Evolutionary conservation across 1,140 invertebrate species (phyloP).

Genomic region (Teleopsis dalmanni): DNA sequence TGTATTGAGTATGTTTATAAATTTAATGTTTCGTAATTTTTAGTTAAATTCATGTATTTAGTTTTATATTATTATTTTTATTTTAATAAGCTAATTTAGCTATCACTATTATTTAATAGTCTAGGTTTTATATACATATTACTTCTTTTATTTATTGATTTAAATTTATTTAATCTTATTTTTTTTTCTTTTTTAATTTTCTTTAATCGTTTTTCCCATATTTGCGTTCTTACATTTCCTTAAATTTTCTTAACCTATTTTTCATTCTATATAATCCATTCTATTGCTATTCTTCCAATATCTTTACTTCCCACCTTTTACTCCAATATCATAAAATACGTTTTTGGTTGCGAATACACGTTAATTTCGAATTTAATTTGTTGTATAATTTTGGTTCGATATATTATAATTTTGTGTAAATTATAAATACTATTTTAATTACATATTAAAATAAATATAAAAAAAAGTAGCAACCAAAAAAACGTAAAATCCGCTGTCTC

Average conservation of each 20-base stretch:
- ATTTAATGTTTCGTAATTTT: too few relatives aligned
- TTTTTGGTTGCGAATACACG: constrained; percentile 11
- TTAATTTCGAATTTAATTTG: too few relatives aligned
- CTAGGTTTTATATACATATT: too few relatives aligned
- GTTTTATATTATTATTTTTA: too few relatives aligned
- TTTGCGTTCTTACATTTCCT: too few relatives aligned
- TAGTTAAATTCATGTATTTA: too few relatives aligned
- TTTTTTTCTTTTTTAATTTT: constrained; percentile 4
- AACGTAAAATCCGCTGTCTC: constrained; percentile 84
- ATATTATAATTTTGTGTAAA: background rate
- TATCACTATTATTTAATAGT: too few relatives aligned
- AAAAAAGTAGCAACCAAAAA: constrained; percentile 61
- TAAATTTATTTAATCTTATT: constrained; percentile 10
- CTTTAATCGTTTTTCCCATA: background rate
- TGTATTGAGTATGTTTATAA: too few relatives aligned
- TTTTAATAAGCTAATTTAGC: too few relatives aligned
- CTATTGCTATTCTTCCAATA: background rate
- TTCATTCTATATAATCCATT: background rate
- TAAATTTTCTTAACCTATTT: background rate
- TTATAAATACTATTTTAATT: background rate
- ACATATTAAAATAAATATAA: background rate
- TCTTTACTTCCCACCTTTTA: background rate
- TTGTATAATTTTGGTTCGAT: too few relatives aligned
- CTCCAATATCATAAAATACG: background rate
- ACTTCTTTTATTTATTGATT: too few relatives aligned